Conservation (phyloP, 2,888 invertebrate species). For the Leptura quadrifasciata region DNA sequence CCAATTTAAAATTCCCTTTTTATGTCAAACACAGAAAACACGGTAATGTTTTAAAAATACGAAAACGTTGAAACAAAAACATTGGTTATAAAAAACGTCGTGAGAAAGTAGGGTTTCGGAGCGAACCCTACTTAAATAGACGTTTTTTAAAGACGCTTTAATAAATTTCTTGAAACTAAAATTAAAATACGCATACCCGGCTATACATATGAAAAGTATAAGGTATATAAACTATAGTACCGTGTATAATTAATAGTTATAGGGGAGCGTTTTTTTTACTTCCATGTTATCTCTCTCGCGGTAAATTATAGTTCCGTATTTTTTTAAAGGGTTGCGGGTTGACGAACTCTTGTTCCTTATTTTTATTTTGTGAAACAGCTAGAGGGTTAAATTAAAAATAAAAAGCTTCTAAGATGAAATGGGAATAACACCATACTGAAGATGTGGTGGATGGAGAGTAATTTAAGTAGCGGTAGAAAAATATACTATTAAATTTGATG, state of each 20-base stretch:
- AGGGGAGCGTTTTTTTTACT: constrained; percentile 47
- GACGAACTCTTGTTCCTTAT: constrained; percentile 51
- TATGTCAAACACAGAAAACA: constrained; percentile 61
- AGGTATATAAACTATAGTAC: constrained; percentile 43
- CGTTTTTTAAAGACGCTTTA: constrained; percentile 27
- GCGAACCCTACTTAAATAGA: constrained; percentile 22
- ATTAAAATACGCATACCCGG: constrained; percentile 44
- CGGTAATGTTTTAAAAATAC: constrained; percentile 59
- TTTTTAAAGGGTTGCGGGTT: constrained; percentile 58
- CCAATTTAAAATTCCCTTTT: constrained; percentile 61
- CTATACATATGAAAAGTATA: constrained; percentile 50
- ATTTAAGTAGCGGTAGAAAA: constrained; percentile 44
- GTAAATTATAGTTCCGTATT: constrained; percentile 58
- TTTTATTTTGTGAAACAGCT: constrained; percentile 26
- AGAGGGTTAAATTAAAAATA: constrained; percentile 47
- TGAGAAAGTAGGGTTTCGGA: constrained; percentile 46
- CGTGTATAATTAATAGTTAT: constrained; percentile 52
- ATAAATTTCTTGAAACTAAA: constrained; percentile 54
- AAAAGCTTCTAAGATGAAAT: constrained; percentile 40
- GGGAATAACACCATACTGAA: constrained; percentile 48
- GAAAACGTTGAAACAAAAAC: constrained; percentile 55
- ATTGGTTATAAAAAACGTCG: constrained; percentile 47
- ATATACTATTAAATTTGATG: constrained; percentile 38
- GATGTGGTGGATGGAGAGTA: constrained; percentile 41
- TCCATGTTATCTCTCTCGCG: constrained; percentile 46